These are phyloP conservation scores for Monoplex corrugatus DNA, from an alignment of 2,888 invertebrate genomes.

Conservation along the genomic window DNA sequence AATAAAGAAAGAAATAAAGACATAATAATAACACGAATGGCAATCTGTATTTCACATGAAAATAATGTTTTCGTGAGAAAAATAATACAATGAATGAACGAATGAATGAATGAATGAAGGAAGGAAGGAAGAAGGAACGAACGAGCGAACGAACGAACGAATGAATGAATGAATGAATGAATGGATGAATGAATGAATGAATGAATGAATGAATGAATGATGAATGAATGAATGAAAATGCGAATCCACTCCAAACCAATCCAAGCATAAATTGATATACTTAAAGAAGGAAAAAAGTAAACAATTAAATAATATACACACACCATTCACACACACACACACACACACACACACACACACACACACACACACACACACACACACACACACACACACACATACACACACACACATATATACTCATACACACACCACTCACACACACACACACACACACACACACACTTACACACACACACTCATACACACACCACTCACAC, in stretches of 20 bases:
- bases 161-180: too few species aligned
- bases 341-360: too few species aligned
- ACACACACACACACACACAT: conserved; percentile 1
- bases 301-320: neutral
- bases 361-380: neutral
- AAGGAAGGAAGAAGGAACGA: neutral
- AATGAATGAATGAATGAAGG: neutral
- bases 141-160: neutral
- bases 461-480: neutral
- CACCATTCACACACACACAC: neutral
- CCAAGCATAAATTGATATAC: too few species aligned
- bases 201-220: too few species aligned
- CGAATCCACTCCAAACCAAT: too few species aligned
- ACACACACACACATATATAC: too few species aligned
- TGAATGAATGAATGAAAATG: too few species aligned
- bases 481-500: neutral
- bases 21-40: neutral
- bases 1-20: conserved; percentile 11
- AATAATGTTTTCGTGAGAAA: too few species aligned
- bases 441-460: conserved; percentile 22
- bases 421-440: too few species aligned
- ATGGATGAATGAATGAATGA: too few species aligned
- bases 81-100: neutral
- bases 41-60: too few species aligned
- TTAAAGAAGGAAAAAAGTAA: neutral